phyloP scores from a whole-genome alignment of 1,140 invertebrate species.

The Magallana gigas region DNA sequence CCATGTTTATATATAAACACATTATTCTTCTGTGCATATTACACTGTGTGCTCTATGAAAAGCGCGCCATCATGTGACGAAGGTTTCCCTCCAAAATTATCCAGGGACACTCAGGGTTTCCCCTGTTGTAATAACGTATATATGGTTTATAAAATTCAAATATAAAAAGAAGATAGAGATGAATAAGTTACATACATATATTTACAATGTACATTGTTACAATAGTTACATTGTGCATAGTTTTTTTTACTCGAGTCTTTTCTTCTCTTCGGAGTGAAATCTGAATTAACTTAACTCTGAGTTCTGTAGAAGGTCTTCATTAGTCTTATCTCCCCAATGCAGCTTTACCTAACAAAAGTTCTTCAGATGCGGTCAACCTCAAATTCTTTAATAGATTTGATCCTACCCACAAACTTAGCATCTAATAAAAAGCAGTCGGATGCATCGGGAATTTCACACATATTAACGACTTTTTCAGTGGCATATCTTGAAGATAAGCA shows the following conservation, averaged over 20 bases:
- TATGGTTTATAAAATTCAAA: no score
- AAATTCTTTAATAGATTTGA: constrained; percentile 35
- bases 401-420: constrained; percentile 35
- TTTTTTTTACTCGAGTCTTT: no score
- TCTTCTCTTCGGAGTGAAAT: no score
- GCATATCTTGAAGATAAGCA: constrained; percentile 24
- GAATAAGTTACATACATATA: no score
- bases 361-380: constrained; percentile 34
- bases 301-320: not conserved
- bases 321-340: not conserved
- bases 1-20: constrained; percentile 38
- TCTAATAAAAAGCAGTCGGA: constrained; percentile 26
- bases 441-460: constrained; percentile 16
- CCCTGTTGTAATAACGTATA: no score
- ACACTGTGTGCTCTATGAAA: not conserved
- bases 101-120: no score
- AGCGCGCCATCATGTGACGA: constrained; percentile 4
- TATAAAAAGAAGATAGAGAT: no score
- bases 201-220: no score
- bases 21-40: constrained; percentile 20
- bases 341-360: constrained; percentile 28
- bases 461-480: constrained; percentile 13
- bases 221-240: no score
- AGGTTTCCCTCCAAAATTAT: constrained; percentile 7
- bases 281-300: no score